A percentile compares a stretch with the other conserved stretches of the same genome.
Conservation (phyloP, 2,113 vertebrate species). For the Pao palembangensis region DNA sequence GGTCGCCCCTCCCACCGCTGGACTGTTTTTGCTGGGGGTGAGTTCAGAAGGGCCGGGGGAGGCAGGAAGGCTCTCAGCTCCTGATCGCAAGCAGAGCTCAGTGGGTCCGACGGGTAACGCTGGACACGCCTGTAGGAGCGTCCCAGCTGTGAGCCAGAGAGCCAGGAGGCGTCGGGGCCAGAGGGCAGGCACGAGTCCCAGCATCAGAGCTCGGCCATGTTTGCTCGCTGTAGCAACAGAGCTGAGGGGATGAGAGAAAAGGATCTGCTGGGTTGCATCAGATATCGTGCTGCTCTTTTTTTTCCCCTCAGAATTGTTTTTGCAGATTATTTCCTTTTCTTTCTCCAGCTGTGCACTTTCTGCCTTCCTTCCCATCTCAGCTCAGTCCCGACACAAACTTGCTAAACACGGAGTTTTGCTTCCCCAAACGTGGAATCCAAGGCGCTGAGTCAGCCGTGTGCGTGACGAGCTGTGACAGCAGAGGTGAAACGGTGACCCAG, state of each 20-base stretch:
- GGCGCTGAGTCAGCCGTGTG: conserved; percentile 28
- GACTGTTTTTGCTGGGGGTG: conserved; percentile 42
- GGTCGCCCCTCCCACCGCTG: conserved; percentile 48
- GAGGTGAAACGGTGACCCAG: no score
- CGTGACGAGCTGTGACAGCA: neutral
- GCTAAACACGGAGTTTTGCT: conserved; percentile 40
- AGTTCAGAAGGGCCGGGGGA: conserved; percentile 7
- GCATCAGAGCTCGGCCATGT: neutral
- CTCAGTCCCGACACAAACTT: conserved; percentile 13
- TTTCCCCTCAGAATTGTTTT: neutral
- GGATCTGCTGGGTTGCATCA: neutral
- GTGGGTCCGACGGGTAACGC: conserved; percentile 46
- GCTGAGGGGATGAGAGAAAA: neutral
- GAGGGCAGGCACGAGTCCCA: conserved; percentile 31
- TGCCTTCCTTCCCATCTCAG: conserved; percentile 13
- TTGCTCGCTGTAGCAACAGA: neutral
- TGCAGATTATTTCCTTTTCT: conserved; percentile 15
- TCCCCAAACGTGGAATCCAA: conserved; percentile 16
- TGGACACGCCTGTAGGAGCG: conserved; percentile 31
- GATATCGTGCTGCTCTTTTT: conserved; percentile 5
- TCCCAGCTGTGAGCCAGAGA: conserved; percentile 44
- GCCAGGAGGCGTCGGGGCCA: conserved; percentile 38
- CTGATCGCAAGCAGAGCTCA: conserved; percentile 28
- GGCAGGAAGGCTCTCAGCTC: conserved; percentile 26
- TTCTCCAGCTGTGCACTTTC: neutral